A percentile compares a stretch with the other conserved stretches of the same genome.
phyloP scores from a whole-genome alignment of 2,797 vertebrate genomes.

The Cirrhinus mrigala region DNA sequence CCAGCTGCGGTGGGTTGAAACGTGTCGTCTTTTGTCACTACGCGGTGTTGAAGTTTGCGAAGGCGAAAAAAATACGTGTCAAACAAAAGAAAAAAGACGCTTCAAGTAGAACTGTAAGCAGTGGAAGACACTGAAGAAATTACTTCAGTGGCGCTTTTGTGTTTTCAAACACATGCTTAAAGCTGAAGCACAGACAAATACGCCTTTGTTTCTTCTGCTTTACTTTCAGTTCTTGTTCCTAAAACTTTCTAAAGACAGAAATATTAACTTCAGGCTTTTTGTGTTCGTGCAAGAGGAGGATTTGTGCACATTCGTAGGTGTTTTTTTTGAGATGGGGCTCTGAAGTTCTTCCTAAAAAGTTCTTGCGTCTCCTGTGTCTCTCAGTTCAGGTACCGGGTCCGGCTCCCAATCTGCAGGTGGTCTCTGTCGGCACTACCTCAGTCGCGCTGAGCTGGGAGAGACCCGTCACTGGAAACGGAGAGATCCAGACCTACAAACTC shows the following conservation, averaged over 20 bases:
- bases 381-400: slow-evolving; percentile 96
- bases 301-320: neutral
- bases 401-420: slow-evolving; percentile 89
- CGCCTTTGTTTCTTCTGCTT: neutral
- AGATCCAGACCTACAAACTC: slow-evolving; percentile 93
- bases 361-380: neutral
- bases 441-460: slow-evolving; percentile 90
- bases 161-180: slow-evolving; percentile 13
- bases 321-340: neutral
- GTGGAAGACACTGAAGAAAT: slow-evolving; percentile 44
- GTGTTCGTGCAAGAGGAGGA: neutral
- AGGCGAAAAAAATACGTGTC: slow-evolving; percentile 21
- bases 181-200: slow-evolving; percentile 8
- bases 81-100: slow-evolving; percentile 32
- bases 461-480: slow-evolving; percentile 90
- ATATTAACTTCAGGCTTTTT: slow-evolving; percentile 5
- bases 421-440: slow-evolving; percentile 82
- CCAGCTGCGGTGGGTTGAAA: slow-evolving; percentile 52
- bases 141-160: slow-evolving; percentile 35
- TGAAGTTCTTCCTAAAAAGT: neutral
- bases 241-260: slow-evolving; percentile 7
- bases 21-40: slow-evolving; percentile 41
- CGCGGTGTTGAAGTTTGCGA: slow-evolving; percentile 34
- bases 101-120: slow-evolving; percentile 45
- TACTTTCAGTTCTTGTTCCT: neutral